A percentile compares a stretch with the other conserved stretches of the same genome.
These are phyloP conservation scores for Ceratosolen solmsi DNA, from an alignment of 1,140 invertebrate genomes.

Conservation along the genomic window DNA sequence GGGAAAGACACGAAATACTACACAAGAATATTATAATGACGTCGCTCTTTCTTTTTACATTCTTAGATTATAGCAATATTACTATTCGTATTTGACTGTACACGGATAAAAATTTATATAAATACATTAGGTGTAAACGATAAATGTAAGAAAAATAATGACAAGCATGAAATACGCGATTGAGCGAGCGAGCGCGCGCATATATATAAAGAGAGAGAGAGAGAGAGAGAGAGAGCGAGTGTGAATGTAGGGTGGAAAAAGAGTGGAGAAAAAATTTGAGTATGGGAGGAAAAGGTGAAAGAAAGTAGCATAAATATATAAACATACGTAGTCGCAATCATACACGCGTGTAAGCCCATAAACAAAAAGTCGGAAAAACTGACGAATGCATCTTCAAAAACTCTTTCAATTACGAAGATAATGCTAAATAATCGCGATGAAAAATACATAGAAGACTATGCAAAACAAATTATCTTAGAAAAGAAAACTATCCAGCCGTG, in stretches of 20 bases:
- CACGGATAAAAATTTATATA: constrained; percentile 16
- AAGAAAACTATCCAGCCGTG: background rate
- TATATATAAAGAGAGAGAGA: constrained; percentile 61
- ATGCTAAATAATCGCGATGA: constrained; percentile 60
- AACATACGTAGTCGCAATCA: background rate
- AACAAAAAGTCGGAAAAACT: background rate
- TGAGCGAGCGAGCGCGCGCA: no score
- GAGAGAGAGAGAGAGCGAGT: background rate
- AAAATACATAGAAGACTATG: background rate
- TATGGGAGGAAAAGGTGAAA: background rate
- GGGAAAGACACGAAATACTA: background rate
- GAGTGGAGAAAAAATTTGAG: background rate
- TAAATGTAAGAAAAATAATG: background rate
- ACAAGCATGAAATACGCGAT: background rate
- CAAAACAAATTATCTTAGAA: background rate
- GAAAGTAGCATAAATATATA: constrained; percentile 52
- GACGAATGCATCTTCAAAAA: background rate
- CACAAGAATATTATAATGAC: constrained; percentile 33
- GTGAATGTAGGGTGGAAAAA: background rate
- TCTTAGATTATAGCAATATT: constrained; percentile 69
- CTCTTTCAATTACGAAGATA: constrained; percentile 41
- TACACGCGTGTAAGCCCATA: background rate
- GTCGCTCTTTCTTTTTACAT: constrained; percentile 69
- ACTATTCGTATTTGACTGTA: constrained; percentile 65
- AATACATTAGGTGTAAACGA: background rate